Evolutionary conservation across 1,140 invertebrate species (phyloP), one percentile per base, ranked within the genome.

Genomic region (Lanistes nyassanus): DNA sequence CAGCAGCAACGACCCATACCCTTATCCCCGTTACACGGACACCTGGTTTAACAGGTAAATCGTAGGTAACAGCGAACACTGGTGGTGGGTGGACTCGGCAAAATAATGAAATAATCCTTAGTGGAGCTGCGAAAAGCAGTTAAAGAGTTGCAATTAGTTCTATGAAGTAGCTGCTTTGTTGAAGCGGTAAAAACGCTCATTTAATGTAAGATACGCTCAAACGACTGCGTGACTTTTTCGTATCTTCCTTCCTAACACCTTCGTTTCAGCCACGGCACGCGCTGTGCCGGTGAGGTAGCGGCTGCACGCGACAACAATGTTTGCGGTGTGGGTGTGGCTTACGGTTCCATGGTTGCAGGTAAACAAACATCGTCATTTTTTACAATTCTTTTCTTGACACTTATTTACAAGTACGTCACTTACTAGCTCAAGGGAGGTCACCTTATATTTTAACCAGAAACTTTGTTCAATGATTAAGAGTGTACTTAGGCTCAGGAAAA

Each of bases 201-300:
- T 13, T 55, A 13, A n/a, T 55, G n/a, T 16, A 16, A 13, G 13
- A 13, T 55, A 55, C 53, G 53, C 53, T 55, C n/a, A 55, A 55
- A 55, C n/a, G 13, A 13, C n/a, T n/a, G 53, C n/a, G 5, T 72
- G 53, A n/a, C 58, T 23, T 72, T 72, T 26, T 31, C 53, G 36
- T 56, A 69, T 36, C 31, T 0, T n/a, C 47, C 23, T 37, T n/a
- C n/a, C n/a, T n/a, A n/a, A n/a, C n/a, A 19, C 29, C 2, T 65
- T 55, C 70, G 0, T 79, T 81, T 65, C 76, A 89, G 97, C 39
- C 98, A 99, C 89, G 98, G 98, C 0, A 99, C 98, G 0, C 92
- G 98, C 65, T 99, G 98, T 90, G 98, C 98, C 19, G 98, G 98
- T 21, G 98, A 99, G 90, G 97, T 99, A 21, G 96, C 98, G 0